Evolutionary conservation across 2,888 invertebrate species (phyloP), one percentile per base, ranked within the genome.

Genomic region (Mythimna ferrago): DNA sequence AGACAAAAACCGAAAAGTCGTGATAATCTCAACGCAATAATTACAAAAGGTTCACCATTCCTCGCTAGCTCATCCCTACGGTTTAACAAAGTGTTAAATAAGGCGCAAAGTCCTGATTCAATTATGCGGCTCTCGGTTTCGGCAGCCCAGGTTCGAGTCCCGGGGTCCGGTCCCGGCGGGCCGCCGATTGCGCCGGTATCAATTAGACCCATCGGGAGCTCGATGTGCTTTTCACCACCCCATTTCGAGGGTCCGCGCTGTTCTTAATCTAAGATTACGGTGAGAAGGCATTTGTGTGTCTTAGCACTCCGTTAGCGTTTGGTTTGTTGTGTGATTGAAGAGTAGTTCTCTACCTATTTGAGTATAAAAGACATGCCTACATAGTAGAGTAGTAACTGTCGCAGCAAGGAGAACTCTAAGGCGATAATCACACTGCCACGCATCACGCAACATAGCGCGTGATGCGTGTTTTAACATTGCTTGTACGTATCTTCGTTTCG

Each of bases 141-240:
- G 60, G 56, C 48, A n/a, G 66, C 57, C 44, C 60, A 41, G 64
- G 61, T 65, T 57, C 35, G 35, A 21, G 7, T 61, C 41, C 41
- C 41, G 61, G 60, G 41, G 38, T 69, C 71, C 58, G 41, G 38
- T 69, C 71, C 58, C 66, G 21, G 53, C 21, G 67, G 74, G 21
- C 71, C 60, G 57, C 32, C 60, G 41, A 66, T 54, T 73, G 44
- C 66, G 67, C 26, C 68, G 48, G 66, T 77, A 77, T 76, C 81
- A 72, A 76, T 78, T 77, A 83, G 81, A 62, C 70, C 71, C 71
- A 54, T 70, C 51, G 58, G 53, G 74, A 38, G 21, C 62, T 26
- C 64, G 66, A 78, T 78, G 78, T 73, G 75, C 80, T 81, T 68
- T 73, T 70, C 63, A 68, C 61, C 72, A 61, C 51, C 58, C 35